Percentiles rank a stretch among this genome's conserved stretches.
Evolutionary conservation across 2,888 invertebrate species (phyloP).

Genomic region (Spodoptera exigua): DNA sequence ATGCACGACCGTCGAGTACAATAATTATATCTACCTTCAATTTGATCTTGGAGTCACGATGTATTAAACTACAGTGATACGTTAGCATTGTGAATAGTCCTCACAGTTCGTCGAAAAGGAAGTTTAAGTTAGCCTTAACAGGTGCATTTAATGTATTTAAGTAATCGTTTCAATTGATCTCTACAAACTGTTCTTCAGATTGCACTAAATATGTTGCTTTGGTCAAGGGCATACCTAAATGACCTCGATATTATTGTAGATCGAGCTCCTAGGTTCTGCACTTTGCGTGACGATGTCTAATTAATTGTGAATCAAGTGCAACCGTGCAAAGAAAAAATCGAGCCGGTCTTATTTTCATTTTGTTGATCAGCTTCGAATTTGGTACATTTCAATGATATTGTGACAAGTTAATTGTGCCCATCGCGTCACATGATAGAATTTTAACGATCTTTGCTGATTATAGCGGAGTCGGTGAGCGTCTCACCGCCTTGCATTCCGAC

Average conservation of each 20-base stretch:
- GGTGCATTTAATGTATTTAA: constrained; percentile 12
- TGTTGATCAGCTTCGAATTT: constrained; percentile 22
- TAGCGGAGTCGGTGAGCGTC: constrained; percentile 75
- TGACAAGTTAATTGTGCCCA: constrained; percentile 40
- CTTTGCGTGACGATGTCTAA: constrained; percentile 72
- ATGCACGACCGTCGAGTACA: constrained; percentile 17
- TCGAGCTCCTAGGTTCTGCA: constrained; percentile 68
- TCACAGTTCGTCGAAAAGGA: constrained; percentile 55
- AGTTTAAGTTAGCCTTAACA: constrained; percentile 23
- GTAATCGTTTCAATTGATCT: constrained; percentile 39
- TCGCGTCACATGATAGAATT: constrained; percentile 65
- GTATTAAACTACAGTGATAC: constrained; percentile 35
- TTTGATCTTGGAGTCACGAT: constrained; percentile 32
- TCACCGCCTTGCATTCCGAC: constrained; percentile 78
- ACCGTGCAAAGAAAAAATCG: constrained; percentile 40
- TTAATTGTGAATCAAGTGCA: constrained; percentile 58
- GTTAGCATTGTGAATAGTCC: constrained; percentile 55
- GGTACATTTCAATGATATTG: constrained; percentile 13
- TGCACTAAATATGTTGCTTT: constrained; percentile 74
- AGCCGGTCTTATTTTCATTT: constrained; percentile 22
- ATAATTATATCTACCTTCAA: constrained; percentile 12
- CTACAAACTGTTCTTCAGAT: constrained; percentile 69
- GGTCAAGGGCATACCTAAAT: constrained; percentile 77
- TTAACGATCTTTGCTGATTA: constrained; percentile 69
- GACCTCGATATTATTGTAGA: constrained; percentile 75